phyloP scores from a whole-genome alignment of 2,113 vertebrate species.

The Pituophis catenifer region DNA sequence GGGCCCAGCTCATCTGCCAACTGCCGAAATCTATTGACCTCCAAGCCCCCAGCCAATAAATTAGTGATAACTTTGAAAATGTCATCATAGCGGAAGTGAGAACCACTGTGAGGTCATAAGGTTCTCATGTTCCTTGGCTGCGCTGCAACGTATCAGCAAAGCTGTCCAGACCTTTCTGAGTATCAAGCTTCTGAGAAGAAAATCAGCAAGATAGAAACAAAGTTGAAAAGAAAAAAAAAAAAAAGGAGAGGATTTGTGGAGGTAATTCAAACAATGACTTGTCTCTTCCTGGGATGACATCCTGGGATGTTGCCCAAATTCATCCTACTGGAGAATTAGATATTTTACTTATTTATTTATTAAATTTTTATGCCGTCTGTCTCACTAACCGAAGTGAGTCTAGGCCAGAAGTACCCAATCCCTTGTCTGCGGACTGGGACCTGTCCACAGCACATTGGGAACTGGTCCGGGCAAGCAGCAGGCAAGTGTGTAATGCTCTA shows the following conservation, averaged over 20 bases:
- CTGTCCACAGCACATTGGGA: neutral
- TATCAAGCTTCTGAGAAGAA: neutral
- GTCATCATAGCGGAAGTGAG: neutral
- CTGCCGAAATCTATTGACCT: neutral
- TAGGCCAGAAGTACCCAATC: neutral
- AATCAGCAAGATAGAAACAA: neutral
- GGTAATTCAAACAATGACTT: neutral
- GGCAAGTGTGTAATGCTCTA: neutral
- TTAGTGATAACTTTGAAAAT: neutral
- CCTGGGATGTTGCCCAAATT: neutral
- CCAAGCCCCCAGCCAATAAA: neutral
- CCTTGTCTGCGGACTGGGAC: neutral
- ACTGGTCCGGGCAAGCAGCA: neutral
- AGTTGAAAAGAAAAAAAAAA: neutral
- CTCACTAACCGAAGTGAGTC: neutral
- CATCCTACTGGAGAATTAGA: neutral
- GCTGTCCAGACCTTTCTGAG: neutral
- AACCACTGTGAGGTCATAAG: conserved; percentile 6
- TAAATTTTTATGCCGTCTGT: neutral
- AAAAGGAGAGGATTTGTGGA: neutral
- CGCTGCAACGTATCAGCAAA: neutral
- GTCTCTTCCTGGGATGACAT: neutral
- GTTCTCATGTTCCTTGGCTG: conserved; percentile 4
- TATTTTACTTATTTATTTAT: neutral
- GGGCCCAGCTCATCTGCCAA: neutral